phyloP scores from a whole-genome alignment of 2,888 invertebrate genomes.

The Mantis religiosa region DNA sequence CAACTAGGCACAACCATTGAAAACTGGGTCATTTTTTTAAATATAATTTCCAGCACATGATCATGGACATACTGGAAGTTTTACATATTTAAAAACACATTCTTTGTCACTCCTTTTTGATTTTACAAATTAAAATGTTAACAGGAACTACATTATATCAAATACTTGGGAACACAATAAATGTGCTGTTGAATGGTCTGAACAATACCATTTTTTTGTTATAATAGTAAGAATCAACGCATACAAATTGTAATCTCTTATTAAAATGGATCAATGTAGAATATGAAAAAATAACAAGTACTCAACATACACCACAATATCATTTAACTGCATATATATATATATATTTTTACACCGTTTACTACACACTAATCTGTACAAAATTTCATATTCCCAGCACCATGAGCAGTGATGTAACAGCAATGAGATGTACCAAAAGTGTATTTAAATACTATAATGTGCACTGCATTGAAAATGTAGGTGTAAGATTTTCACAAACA shows the following conservation, averaged over 20 bases:
- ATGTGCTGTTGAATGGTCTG: background rate
- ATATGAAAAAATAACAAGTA: background rate
- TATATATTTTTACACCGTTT: slow-evolving; percentile 1
- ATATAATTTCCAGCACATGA: background rate
- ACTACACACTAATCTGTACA: slow-evolving; percentile 9
- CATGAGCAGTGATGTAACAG: slow-evolving; percentile 9
- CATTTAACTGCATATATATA: background rate
- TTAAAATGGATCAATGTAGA: background rate
- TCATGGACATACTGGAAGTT: background rate
- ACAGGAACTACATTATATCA: background rate
- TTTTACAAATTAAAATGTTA: background rate
- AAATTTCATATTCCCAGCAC: slow-evolving; percentile 16
- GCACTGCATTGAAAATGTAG: background rate
- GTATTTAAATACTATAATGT: background rate
- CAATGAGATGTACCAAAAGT: background rate
- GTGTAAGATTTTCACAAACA: background rate
- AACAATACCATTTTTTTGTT: background rate
- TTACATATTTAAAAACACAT: background rate
- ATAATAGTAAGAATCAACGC: background rate
- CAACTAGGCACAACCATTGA: too few species aligned
- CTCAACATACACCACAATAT: background rate
- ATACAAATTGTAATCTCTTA: background rate
- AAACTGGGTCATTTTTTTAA: too few species aligned
- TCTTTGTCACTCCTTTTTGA: background rate
- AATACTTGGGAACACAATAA: background rate